A percentile compares a stretch with the other conserved stretches of the same genome.
Conservation (phyloP, 2,113 vertebrate genomes). For the Sylvilagus bachmani region DNA sequence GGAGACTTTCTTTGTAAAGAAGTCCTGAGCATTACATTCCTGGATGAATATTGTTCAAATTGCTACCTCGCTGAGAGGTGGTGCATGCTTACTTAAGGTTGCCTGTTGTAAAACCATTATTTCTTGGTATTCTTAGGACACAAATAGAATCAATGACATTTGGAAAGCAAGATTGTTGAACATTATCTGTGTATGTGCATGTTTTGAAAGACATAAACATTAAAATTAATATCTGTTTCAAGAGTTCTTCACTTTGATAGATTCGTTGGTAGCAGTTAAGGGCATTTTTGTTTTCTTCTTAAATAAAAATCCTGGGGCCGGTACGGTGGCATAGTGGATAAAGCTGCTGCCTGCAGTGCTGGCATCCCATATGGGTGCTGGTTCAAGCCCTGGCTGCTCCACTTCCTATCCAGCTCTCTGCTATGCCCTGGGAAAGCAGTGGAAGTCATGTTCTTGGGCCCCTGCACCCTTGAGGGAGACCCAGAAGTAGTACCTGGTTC, state of each 20-base stretch:
- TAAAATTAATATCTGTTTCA: constrained; percentile 58
- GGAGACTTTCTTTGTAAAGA: constrained; percentile 41
- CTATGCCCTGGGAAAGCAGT: too few relatives aligned
- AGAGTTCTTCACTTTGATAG: constrained; percentile 36
- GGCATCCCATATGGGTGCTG: too few relatives aligned
- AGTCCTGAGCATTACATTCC: neutral
- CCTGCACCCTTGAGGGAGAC: too few relatives aligned
- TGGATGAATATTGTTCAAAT: constrained; percentile 42
- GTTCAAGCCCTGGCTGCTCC: too few relatives aligned
- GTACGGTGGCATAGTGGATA: too few relatives aligned
- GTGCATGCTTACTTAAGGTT: constrained; percentile 28
- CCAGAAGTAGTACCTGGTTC: too few relatives aligned
- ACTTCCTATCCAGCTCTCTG: too few relatives aligned
- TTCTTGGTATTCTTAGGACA: constrained; percentile 31
- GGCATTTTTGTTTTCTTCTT: neutral
- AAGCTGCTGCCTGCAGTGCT: too few relatives aligned
- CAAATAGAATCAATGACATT: constrained; percentile 56
- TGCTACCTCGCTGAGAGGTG: neutral
- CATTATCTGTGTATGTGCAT: neutral
- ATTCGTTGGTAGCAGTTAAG: neutral
- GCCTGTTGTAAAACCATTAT: constrained; percentile 24
- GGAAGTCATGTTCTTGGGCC: too few relatives aligned
- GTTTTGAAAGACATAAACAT: constrained; percentile 40
- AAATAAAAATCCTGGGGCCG: constrained; percentile 23
- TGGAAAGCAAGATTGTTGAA: constrained; percentile 57